A percentile compares a stretch with the other conserved stretches of the same genome.
phyloP scores from a whole-genome alignment of 2,888 invertebrate genomes.

The Lithophane semibrunnea region DNA sequence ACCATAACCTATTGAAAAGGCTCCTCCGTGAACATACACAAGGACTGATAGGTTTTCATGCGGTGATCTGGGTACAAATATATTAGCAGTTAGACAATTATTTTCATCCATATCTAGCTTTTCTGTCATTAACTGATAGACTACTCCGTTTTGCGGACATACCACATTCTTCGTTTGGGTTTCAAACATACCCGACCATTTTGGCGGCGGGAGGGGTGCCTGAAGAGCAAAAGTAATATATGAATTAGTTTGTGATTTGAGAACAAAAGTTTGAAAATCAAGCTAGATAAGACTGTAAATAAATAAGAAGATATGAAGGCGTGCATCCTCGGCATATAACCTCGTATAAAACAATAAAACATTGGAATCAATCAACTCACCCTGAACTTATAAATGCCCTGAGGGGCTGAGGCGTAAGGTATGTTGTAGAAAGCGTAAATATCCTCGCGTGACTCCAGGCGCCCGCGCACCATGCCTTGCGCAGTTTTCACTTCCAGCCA shows the following conservation, averaged over 20 bases:
- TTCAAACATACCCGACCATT: slow-evolving; percentile 67
- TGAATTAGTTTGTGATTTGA: background rate
- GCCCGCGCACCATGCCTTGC: slow-evolving; percentile 73
- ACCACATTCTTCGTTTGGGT: slow-evolving; percentile 66
- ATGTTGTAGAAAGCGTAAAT: slow-evolving; percentile 73
- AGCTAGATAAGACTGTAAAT: background rate
- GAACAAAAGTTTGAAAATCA: background rate
- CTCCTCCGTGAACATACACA: slow-evolving; percentile 75
- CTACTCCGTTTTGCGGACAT: slow-evolving; percentile 67
- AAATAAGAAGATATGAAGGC: background rate
- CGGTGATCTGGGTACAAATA: slow-evolving; percentile 78
- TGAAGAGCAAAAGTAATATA: slow-evolving; percentile 51
- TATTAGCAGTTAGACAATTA: slow-evolving; percentile 81
- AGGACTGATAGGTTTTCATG: slow-evolving; percentile 69
- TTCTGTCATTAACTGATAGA: background rate
- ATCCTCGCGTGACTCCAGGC: slow-evolving; percentile 61
- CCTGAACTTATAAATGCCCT: slow-evolving; percentile 63
- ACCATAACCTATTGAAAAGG: slow-evolving; percentile 68
- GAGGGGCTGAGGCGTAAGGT: slow-evolving; percentile 75
- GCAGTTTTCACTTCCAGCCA: slow-evolving; percentile 61
- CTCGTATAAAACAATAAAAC: background rate
- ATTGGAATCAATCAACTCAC: slow-evolving; percentile 7
- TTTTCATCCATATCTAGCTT: slow-evolving; percentile 70
- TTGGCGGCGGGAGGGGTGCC: slow-evolving; percentile 72
- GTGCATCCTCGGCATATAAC: background rate